Percentiles rank a stretch among this genome's conserved stretches.
Conservation (phyloP, 2,113 vertebrate genomes). For the Beaufortia kweichowensis region DNA sequence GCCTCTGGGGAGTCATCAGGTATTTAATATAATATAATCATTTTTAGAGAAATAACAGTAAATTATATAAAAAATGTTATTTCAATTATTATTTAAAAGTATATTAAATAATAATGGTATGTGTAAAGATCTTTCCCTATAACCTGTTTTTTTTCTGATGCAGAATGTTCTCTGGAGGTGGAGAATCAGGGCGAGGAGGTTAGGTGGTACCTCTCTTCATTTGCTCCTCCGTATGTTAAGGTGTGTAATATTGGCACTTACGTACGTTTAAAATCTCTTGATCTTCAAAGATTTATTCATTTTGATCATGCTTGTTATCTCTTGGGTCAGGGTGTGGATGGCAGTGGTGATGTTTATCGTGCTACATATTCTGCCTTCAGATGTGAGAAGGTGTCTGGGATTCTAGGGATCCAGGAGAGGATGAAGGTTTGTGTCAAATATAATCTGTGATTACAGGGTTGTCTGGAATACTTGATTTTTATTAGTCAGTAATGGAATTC, state of each 20-base stretch:
- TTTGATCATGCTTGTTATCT: slow-evolving; percentile 21
- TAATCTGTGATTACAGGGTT: not conserved
- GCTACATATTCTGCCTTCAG: slow-evolving; percentile 88
- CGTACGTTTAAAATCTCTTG: not conserved
- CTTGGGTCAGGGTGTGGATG: slow-evolving; percentile 80
- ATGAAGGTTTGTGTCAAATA: slow-evolving; percentile 75
- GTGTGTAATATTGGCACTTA: slow-evolving; percentile 62
- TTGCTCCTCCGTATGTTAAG: slow-evolving; percentile 93
- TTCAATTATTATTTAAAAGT: too few relatives aligned
- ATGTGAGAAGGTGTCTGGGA: slow-evolving; percentile 83
- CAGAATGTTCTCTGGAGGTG: slow-evolving; percentile 81
- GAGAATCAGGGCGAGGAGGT: slow-evolving; percentile 81
- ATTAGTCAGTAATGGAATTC: not conserved
- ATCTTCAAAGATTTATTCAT: not conserved
- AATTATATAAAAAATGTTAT: too few relatives aligned
- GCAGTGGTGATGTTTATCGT: slow-evolving; percentile 81
- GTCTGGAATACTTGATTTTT: not conserved
- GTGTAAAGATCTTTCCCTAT: not conserved
- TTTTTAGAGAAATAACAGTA: too few relatives aligned
- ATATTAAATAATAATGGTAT: too few relatives aligned
- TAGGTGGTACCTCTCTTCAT: slow-evolving; percentile 89
- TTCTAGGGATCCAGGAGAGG: slow-evolving; percentile 73
- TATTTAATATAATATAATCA: slow-evolving; percentile 63
- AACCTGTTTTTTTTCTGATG: not conserved
- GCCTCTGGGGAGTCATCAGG: slow-evolving; percentile 82